These are phyloP conservation scores for Malthinus seriepunctatus DNA, from an alignment of 2,888 invertebrate genomes.

Conservation along the genomic window DNA sequence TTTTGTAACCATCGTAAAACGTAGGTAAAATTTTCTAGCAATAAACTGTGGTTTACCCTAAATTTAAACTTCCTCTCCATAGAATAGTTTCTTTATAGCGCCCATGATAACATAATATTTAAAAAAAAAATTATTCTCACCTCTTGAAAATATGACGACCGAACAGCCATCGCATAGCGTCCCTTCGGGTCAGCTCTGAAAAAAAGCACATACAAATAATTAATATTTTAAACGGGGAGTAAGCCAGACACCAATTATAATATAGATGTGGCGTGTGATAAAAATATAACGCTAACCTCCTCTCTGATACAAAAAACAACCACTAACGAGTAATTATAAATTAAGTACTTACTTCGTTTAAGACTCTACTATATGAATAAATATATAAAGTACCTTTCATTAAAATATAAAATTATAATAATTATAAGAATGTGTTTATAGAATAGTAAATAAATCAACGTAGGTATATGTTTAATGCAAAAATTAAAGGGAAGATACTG, in stretches of 20 bases:
- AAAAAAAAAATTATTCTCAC: constrained; percentile 32
- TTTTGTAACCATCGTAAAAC: constrained; percentile 16
- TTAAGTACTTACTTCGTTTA: no score
- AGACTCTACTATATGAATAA: no score
- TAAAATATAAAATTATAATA: no score
- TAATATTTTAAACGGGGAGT: constrained; percentile 18
- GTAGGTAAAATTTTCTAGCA: constrained; percentile 13
- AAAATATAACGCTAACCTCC: constrained; percentile 1
- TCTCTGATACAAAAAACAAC: background rate
- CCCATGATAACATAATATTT: background rate
- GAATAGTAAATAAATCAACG: no score
- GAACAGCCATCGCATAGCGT: constrained; percentile 36
- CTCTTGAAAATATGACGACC: constrained; percentile 36
- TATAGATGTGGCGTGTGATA: constrained; percentile 43
- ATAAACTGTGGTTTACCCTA: constrained; percentile 14
- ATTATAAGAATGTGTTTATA: no score
- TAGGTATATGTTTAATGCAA: no score
- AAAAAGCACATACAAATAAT: constrained; percentile 35
- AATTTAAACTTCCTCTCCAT: background rate
- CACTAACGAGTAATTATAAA: background rate
- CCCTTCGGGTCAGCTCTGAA: constrained; percentile 36
- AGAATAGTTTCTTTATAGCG: background rate
- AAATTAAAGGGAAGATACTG: no score
- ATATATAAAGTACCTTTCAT: no score
- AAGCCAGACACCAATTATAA: constrained; percentile 23